phyloP scores from a whole-genome alignment of 2,888 invertebrate species.

The Drosophila prostipennis region DNA sequence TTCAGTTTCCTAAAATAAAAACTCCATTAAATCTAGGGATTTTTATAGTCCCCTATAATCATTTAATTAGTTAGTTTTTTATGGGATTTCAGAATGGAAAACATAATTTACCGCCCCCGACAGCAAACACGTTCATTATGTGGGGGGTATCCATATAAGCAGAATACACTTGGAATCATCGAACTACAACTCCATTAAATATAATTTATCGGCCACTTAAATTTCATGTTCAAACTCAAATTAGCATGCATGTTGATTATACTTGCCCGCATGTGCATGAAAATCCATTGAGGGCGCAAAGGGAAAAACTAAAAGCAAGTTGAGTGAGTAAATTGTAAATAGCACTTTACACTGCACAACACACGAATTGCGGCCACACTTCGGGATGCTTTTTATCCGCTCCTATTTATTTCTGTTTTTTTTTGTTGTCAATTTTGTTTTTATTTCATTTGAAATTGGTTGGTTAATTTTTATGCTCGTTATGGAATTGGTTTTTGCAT shows the following conservation, averaged over 20 bases:
- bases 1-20: background rate
- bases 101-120: background rate
- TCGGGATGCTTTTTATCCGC: constrained; percentile 20
- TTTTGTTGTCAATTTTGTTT: background rate
- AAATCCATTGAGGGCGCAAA: constrained; percentile 19
- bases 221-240: constrained; percentile 51
- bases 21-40: background rate
- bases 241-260: constrained; percentile 56
- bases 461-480: constrained; percentile 58
- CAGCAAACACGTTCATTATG: background rate
- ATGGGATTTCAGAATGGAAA: background rate
- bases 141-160: background rate
- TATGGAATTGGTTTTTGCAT: constrained; percentile 55
- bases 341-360: constrained; percentile 37
- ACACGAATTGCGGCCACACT: constrained; percentile 5
- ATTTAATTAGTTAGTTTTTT: background rate
- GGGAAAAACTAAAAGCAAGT: constrained; percentile 51
- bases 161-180: background rate
- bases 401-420: constrained; percentile 4
- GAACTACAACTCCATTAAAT: constrained; percentile 38
- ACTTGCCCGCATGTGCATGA: constrained; percentile 36
- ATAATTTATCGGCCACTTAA: constrained; percentile 53
- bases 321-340: constrained; percentile 55
- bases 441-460: constrained; percentile 32
- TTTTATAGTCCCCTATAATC: background rate